These are phyloP conservation scores for Rhinogobius similis DNA, from an alignment of 2,113 vertebrate species.

Conservation along the genomic window DNA sequence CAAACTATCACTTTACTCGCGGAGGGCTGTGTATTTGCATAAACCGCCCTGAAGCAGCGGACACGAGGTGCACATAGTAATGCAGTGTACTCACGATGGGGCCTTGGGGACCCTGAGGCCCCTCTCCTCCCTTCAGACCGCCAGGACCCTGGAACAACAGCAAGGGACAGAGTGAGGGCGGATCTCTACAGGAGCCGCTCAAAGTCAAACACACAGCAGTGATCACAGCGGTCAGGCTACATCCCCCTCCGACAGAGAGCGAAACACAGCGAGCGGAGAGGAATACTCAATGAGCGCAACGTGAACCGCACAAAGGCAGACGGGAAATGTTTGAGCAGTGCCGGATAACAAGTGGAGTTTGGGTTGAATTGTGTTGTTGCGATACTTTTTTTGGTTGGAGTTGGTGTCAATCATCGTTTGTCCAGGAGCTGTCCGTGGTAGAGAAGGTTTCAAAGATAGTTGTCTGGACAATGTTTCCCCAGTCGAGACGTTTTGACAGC, in stretches of 20 bases:
- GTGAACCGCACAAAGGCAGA: not conserved
- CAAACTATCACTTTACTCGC: no score
- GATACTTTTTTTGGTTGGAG: no score
- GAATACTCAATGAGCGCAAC: not conserved
- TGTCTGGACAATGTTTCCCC: no score
- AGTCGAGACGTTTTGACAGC: no score
- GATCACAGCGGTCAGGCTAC: constrained; percentile 52
- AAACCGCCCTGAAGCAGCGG: constrained; percentile 24
- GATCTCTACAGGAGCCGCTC: not conserved
- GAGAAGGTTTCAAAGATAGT: no score
- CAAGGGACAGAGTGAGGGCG: constrained; percentile 52
- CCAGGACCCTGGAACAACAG: constrained; percentile 83
- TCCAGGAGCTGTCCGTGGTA: no score
- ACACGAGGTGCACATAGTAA: constrained; percentile 65
- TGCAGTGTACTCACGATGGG: constrained; percentile 86
- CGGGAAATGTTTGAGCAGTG: not conserved
- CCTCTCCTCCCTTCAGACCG: constrained; percentile 97
- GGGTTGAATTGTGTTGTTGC: not conserved
- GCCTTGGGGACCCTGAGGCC: constrained; percentile 90
- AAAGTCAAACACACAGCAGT: constrained; percentile 36
- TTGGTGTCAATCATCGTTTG: no score
- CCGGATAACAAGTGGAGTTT: not conserved
- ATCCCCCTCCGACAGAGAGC: not conserved
- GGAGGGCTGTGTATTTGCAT: not conserved
- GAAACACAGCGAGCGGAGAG: constrained; percentile 21